Conservation (phyloP, 2,113 vertebrate species). For the Hemibagrus wyckioides region DNA sequence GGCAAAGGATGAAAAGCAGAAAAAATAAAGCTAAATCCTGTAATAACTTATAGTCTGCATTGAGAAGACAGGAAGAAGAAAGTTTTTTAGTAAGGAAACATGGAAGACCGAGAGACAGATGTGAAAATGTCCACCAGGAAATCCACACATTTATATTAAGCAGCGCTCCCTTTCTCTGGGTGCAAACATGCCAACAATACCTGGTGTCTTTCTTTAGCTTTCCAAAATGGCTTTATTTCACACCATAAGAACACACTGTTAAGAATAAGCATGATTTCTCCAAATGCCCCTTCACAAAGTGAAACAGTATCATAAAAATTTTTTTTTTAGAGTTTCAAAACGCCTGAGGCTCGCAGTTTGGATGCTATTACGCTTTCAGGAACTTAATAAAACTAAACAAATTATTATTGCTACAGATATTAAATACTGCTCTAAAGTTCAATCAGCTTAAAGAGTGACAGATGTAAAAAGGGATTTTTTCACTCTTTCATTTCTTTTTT, state of each 20-base stretch:
- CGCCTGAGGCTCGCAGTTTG: neutral
- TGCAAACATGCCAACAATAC: neutral
- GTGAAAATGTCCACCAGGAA: slow-evolving; percentile 43
- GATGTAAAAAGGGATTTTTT: neutral
- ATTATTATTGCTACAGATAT: neutral
- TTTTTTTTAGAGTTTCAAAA: neutral
- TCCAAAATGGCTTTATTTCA: neutral
- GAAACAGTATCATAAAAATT: neutral
- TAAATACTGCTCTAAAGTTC: neutral
- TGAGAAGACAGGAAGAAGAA: slow-evolving; percentile 45
- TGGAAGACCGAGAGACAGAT: slow-evolving; percentile 57
- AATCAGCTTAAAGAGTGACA: neutral
- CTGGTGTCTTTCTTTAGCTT: neutral
- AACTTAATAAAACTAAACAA: slow-evolving; percentile 11
- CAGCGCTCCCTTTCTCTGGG: neutral
- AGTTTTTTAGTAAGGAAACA: slow-evolving; percentile 58
- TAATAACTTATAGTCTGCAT: slow-evolving; percentile 48
- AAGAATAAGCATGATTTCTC: neutral
- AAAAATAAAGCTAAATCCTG: neutral
- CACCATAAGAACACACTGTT: neutral
- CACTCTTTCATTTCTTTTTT: neutral
- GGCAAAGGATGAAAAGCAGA: neutral
- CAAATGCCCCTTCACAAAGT: neutral
- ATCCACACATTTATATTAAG: slow-evolving; percentile 16
- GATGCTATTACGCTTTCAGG: neutral